These are phyloP conservation scores for Halcyon chelicuti DNA, from an alignment of 2,797 vertebrate species.

Conservation along the genomic window DNA sequence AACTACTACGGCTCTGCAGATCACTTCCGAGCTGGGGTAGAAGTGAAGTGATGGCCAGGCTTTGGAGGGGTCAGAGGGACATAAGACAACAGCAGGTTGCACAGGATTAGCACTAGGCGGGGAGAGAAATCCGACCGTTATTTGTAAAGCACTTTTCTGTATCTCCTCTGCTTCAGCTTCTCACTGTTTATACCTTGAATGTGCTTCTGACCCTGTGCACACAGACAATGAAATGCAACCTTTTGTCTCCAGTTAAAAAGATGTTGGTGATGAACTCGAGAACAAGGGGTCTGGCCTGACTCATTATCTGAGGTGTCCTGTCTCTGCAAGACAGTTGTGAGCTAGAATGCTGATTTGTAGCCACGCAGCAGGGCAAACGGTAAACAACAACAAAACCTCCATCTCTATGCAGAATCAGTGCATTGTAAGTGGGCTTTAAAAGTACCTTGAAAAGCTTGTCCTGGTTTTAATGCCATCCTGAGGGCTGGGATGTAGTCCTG, in stretches of 20 bases:
- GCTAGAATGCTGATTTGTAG: accelerated
- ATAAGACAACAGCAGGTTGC: neutral
- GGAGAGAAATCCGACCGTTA: accelerated
- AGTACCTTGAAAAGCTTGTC: neutral
- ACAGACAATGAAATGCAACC: accelerated
- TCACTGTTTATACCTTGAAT: accelerated
- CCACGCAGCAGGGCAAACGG: neutral
- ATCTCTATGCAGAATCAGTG: accelerated
- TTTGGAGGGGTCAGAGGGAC: neutral
- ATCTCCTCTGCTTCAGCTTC: accelerated
- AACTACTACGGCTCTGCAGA: neutral
- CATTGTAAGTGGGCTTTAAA: neutral
- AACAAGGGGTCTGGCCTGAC: neutral
- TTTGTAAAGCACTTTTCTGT: neutral
- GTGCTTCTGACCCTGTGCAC: neutral
- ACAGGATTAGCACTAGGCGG: neutral
- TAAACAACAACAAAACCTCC: neutral
- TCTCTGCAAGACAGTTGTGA: neutral
- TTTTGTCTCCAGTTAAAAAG: neutral
- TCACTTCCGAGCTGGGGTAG: accelerated
- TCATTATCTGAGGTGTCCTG: neutral
- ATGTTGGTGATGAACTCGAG: neutral
- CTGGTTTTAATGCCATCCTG: accelerated
- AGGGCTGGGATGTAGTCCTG: neutral
- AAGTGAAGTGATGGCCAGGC: accelerated